Evolutionary conservation across 1,140 invertebrate species (phyloP), one percentile per base, ranked within the genome.

Genomic region (Lucilia sericata): DNA sequence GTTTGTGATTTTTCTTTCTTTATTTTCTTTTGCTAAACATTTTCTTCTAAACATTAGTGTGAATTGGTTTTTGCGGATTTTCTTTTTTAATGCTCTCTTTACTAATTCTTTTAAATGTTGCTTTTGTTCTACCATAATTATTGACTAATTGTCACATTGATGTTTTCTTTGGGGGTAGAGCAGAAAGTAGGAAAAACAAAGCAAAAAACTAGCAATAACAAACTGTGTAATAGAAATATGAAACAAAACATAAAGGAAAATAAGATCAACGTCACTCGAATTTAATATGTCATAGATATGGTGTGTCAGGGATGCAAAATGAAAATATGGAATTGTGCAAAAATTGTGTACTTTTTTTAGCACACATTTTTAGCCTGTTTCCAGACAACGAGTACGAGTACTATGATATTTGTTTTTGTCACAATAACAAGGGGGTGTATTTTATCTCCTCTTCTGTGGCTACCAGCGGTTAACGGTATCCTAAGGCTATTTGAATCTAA

Each of bases 91-190:
- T 42, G 51, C 51, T 60, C 19, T 70, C 19, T 70, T 9, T 70
- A 30, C 65, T 70, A 2, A 30, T 70, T 25, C n/a, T 1, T 70
- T 70, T 60, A 3, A 8, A 42, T n/a, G 14, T 60, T 60, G 55
- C 17, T n/a, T 60, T 60, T 60, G 14, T 60, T 17, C 55, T 60
- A 60, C 3, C 55, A 14, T 60, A 70, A 70, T 21, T 70, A 70
- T 70, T 70, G 65, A 70, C 65, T 70, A 70, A 21, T 21, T 70
- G 65, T 70, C 65, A 25, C 9, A 70, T 70, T 70, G 65, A 70
- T 21, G 19, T 70, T 19, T 70, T 19, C 19, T 70, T n/a, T 60
- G 14, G 5, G n/a, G 55, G 14, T 30, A 30, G 25, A 30, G 25
- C 25, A 30, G 55, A 60, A 17, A 7, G 14, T 2, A 30, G 25